Percentiles rank a stretch among this genome's conserved stretches.
Evolutionary conservation across 2,888 invertebrate genomes (phyloP).

Genomic region (Ceriagrion tenellum): DNA sequence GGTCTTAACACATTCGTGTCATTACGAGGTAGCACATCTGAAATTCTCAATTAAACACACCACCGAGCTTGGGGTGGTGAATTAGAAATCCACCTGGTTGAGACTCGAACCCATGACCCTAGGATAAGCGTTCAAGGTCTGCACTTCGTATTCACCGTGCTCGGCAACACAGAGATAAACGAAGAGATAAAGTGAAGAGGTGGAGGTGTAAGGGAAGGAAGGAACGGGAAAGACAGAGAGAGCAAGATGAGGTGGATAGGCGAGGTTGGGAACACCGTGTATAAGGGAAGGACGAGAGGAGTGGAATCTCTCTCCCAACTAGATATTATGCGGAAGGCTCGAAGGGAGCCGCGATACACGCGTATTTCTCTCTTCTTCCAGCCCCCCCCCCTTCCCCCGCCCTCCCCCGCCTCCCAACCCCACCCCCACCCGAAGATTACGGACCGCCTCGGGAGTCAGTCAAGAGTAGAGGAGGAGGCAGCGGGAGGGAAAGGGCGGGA

Average conservation of each 20-base stretch:
- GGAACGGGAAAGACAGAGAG: too few species aligned
- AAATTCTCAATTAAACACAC: too few species aligned
- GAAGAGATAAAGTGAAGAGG: not conserved
- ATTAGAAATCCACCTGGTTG: too few species aligned
- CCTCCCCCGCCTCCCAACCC: conserved; percentile 45
- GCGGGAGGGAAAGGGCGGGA: not conserved
- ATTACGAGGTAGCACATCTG: too few species aligned
- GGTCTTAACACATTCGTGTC: too few species aligned
- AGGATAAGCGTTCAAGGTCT: too few species aligned
- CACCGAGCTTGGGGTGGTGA: too few species aligned
- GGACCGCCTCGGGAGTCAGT: conserved; percentile 43
- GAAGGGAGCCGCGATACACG: conserved; percentile 54
- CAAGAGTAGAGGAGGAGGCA: not conserved
- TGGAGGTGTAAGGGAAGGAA: not conserved
- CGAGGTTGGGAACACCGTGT: too few species aligned
- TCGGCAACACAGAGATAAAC: too few species aligned
- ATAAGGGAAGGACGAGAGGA: not conserved
- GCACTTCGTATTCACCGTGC: too few species aligned
- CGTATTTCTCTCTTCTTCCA: conserved; percentile 44
- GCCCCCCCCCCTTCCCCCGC: conserved; percentile 40
- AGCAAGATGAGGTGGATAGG: too few species aligned
- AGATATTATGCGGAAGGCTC: conserved; percentile 65
- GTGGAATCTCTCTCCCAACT: not conserved
- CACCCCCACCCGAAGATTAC: conserved; percentile 63
- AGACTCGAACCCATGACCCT: too few species aligned